Percentiles rank a stretch among this genome's conserved stretches.
phyloP scores from a whole-genome alignment of 2,113 vertebrate genomes.

The Bubo blakistoni region DNA sequence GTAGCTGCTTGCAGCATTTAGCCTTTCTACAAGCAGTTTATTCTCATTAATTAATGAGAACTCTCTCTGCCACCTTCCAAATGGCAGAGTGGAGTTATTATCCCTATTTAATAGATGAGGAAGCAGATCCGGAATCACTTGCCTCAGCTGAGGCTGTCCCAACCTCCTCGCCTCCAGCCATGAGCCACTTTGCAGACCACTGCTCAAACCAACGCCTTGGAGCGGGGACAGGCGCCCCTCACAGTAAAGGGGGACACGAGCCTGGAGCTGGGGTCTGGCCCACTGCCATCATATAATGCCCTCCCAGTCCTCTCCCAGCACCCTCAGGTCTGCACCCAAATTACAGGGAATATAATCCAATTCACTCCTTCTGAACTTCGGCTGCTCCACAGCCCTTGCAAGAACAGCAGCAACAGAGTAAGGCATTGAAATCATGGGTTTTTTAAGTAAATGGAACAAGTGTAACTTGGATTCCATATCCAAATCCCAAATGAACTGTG shows the following conservation, averaged over 20 bases:
- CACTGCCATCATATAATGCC: not conserved
- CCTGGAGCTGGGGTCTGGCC: not conserved
- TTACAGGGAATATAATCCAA: not conserved
- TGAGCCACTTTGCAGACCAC: rapidly evolving
- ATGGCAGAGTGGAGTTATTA: not conserved
- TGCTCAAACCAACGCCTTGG: not conserved
- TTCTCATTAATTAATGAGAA: not conserved
- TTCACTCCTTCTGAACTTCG: not conserved
- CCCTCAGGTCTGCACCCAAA: not conserved
- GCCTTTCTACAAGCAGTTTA: not conserved
- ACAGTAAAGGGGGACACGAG: not conserved
- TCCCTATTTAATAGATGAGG: not conserved
- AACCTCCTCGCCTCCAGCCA: not conserved
- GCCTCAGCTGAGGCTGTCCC: not conserved
- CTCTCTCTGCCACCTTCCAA: not conserved
- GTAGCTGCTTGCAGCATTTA: not conserved
- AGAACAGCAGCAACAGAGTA: not conserved
- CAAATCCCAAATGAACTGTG: not conserved
- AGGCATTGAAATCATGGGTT: not conserved
- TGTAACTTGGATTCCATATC: not conserved
- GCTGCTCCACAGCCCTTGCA: rapidly evolving
- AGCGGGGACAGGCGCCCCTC: not conserved
- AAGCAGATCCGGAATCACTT: not conserved
- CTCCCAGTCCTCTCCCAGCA: not conserved
- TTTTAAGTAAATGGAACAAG: not conserved